Conservation (phyloP, 2,113 vertebrate species). For the Microcebus jonahi region DNA sequence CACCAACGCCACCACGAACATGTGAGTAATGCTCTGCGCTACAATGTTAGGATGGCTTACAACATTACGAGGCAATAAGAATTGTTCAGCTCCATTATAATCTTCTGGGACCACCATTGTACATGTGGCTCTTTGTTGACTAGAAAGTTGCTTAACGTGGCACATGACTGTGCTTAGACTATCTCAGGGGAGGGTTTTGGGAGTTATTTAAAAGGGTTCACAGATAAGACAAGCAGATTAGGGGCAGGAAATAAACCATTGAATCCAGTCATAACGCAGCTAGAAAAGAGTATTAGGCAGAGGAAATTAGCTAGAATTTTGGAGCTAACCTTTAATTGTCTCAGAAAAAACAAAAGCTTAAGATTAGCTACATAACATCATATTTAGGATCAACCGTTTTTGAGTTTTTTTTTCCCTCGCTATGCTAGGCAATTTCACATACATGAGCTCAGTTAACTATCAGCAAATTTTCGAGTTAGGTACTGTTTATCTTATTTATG, state of each 20-base stretch:
- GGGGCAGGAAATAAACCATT: neutral
- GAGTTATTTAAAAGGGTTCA: neutral
- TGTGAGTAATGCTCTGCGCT: neutral
- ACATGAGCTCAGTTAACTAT: neutral
- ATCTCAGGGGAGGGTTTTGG: neutral
- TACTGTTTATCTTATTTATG: neutral
- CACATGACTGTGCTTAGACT: neutral
- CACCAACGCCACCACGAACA: neutral
- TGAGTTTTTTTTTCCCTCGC: neutral
- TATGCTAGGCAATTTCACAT: neutral
- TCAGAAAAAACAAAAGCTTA: neutral
- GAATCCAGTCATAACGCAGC: neutral
- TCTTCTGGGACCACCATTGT: neutral
- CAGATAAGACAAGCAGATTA: neutral
- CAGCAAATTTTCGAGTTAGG: neutral
- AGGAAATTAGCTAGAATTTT: constrained; percentile 1
- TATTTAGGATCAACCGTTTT: neutral
- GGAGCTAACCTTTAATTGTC: neutral
- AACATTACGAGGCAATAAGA: neutral
- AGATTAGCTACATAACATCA: neutral
- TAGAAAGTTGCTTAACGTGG: neutral
- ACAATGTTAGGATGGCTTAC: neutral
- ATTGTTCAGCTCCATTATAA: neutral
- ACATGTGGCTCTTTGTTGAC: neutral
- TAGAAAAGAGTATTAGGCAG: neutral